phyloP scores from a whole-genome alignment of 2,113 vertebrate genomes.

The Microcebus jonahi region DNA sequence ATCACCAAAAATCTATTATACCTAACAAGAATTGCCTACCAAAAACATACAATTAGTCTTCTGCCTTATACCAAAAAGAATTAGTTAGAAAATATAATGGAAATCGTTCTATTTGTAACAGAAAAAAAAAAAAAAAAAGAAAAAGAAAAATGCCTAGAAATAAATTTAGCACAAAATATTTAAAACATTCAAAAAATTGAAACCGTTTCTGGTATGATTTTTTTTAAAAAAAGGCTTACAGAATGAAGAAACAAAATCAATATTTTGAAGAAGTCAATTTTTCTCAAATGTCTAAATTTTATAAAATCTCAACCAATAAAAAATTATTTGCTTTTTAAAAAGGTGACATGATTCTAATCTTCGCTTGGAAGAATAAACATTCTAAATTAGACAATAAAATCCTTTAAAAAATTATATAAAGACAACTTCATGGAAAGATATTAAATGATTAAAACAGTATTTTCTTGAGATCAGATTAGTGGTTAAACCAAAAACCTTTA shows the following conservation, averaged over 20 bases:
- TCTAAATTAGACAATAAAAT: neutral
- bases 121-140: neutral
- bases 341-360: neutral
- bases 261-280: neutral
- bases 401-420: neutral
- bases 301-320: neutral
- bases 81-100: neutral
- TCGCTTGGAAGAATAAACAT: neutral
- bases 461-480: neutral
- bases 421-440: neutral
- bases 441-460: neutral
- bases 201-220: neutral
- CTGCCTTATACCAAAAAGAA: neutral
- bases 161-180: constrained; percentile 12
- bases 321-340: neutral
- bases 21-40: neutral
- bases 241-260: neutral
- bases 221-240: neutral
- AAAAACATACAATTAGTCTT: neutral
- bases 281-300: neutral
- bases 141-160: neutral
- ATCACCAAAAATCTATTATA: neutral
- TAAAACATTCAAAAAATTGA: neutral
- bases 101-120: neutral
- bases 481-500: neutral